Evolutionary conservation across 1,140 invertebrate genomes (phyloP).

Genomic region (Frieseomelitta varia): DNA sequence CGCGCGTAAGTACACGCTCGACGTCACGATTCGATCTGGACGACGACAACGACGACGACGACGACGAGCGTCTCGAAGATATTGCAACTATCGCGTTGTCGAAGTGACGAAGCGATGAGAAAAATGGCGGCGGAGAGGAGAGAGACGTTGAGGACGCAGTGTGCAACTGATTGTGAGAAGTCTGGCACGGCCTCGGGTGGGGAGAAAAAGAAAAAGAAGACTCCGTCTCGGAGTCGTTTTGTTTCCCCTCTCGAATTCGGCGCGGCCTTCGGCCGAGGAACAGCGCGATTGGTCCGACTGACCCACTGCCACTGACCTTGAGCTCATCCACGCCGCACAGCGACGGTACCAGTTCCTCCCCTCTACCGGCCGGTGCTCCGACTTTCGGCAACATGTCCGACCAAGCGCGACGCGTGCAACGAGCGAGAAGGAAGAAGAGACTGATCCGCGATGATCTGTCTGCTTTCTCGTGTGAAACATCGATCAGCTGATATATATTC

Average conservation of each 20-base stretch:
- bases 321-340: slow-evolving; percentile 64
- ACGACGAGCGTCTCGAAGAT: too few species aligned
- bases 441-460: background rate
- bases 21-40: slow-evolving; percentile 40
- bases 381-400: slow-evolving; percentile 68
- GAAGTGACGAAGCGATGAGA: background rate
- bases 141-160: background rate
- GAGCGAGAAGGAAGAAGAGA: slow-evolving; percentile 27
- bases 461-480: too few species aligned
- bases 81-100: background rate
- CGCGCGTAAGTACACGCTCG: slow-evolving; percentile 13
- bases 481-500: too few species aligned
- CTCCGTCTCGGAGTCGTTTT: background rate
- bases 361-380: background rate
- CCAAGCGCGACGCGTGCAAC: background rate
- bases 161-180: too few species aligned
- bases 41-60: slow-evolving; percentile 2
- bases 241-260: slow-evolving; percentile 59
- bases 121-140: background rate
- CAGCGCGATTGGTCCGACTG: slow-evolving; percentile 73
- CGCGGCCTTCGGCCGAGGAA: slow-evolving; percentile 50
- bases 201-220: background rate
- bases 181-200: too few species aligned
- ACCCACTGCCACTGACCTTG: slow-evolving; percentile 78
- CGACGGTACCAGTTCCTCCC: slow-evolving; percentile 30